These are phyloP conservation scores for Hybognathus amarus DNA, from an alignment of 2,797 vertebrate genomes.

Conservation along the genomic window DNA sequence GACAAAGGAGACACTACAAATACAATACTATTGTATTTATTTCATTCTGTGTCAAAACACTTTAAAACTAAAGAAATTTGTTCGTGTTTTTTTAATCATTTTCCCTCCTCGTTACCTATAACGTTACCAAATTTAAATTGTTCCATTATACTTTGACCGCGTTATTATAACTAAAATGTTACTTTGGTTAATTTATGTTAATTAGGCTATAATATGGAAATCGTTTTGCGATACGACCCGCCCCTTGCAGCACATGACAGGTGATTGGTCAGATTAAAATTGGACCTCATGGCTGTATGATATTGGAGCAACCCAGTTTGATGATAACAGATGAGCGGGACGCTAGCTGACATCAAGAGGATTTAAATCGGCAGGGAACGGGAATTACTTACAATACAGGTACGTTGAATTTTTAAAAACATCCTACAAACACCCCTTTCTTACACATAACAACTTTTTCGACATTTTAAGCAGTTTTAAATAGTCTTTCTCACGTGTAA, in stretches of 20 bases:
- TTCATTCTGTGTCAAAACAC: background rate
- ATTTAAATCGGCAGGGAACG: background rate
- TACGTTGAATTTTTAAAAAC: background rate
- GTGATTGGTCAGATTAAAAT: constrained; percentile 44
- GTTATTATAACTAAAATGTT: background rate
- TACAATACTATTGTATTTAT: background rate
- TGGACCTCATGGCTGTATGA: constrained; percentile 14
- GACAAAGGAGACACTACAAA: background rate
- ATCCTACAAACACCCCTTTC: background rate
- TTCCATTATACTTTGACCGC: background rate
- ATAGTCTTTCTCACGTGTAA: background rate
- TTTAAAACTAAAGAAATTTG: background rate
- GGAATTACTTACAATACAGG: background rate
- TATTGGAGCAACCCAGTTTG: constrained; percentile 3
- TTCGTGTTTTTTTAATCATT: background rate
- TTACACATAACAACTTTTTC: constrained; percentile 1
- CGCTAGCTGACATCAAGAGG: background rate
- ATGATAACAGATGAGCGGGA: background rate
- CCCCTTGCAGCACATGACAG: constrained; percentile 54
- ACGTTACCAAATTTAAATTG: background rate
- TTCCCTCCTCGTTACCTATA: background rate
- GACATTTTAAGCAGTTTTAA: background rate
- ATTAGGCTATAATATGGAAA: background rate
- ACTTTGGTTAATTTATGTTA: background rate
- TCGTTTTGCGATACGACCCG: background rate